Percentiles rank a stretch among this genome's conserved stretches.
These are phyloP conservation scores for Lycocerus yunnanus DNA, from an alignment of 2,888 invertebrate genomes.

Conservation along the genomic window DNA sequence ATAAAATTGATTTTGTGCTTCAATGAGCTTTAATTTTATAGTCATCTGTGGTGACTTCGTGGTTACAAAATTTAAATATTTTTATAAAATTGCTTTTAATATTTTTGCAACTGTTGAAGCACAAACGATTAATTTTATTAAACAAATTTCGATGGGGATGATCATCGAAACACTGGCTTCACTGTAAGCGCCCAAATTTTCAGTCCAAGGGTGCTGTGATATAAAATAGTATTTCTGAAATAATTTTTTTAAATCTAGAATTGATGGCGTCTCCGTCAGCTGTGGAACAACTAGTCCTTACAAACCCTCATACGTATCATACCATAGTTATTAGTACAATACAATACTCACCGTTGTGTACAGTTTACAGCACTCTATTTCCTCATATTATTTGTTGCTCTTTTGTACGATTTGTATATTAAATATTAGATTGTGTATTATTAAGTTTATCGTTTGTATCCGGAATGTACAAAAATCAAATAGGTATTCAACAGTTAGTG, in stretches of 20 bases:
- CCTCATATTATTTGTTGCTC: conserved; percentile 21
- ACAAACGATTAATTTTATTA: neutral
- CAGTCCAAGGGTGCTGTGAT: neutral
- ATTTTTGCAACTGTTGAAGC: neutral
- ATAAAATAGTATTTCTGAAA: conserved; percentile 13
- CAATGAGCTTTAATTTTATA: too few relatives aligned
- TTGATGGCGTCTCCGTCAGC: conserved; percentile 60
- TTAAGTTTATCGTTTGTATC: conserved; percentile 41
- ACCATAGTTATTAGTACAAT: conserved; percentile 49
- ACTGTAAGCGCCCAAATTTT: neutral
- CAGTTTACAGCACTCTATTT: conserved; percentile 50
- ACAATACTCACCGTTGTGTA: conserved; percentile 55
- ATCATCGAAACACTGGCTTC: neutral
- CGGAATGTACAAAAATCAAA: conserved; percentile 47
- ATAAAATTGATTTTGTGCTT: neutral
- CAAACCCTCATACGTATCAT: conserved; percentile 53
- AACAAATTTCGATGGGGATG: neutral
- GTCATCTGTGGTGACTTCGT: too few relatives aligned
- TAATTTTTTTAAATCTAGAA: conserved; percentile 54
- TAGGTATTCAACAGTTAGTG: conserved; percentile 28
- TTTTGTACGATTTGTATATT: conserved; percentile 41
- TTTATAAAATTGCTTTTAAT: neutral
- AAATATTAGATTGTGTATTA: conserved; percentile 33
- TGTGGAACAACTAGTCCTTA: conserved; percentile 52
- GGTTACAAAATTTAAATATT: too few relatives aligned